A percentile compares a stretch with the other conserved stretches of the same genome.
phyloP scores from a whole-genome alignment of 35 echinoderm and acorn worm genomes.

The Hemicentrotus pulcherrimus region DNA sequence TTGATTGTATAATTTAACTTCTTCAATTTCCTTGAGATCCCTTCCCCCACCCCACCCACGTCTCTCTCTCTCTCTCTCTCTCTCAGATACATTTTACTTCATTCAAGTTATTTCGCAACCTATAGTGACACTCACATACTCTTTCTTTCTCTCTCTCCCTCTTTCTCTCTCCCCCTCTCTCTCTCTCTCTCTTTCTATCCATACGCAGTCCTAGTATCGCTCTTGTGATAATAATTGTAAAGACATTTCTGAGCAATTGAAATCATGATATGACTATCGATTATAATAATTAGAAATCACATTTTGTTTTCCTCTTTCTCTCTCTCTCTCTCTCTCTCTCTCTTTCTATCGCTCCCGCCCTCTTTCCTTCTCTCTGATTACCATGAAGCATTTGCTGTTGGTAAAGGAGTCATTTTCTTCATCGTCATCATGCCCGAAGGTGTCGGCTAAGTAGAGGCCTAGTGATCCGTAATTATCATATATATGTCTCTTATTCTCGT shows the following conservation, averaged over 20 bases:
- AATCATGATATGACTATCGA: not conserved
- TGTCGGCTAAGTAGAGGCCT: constrained; percentile 91
- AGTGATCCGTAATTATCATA: constrained; percentile 93
- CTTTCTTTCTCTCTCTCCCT: too few species aligned
- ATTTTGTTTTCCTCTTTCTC: too few species aligned
- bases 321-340: too few species aligned
- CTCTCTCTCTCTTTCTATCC: too few species aligned
- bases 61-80: too few species aligned
- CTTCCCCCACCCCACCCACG: not conserved
- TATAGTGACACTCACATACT: not conserved
- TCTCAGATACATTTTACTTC: not conserved
- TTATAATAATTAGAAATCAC: too few species aligned
- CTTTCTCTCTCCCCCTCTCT: too few species aligned
- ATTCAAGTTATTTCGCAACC: not conserved
- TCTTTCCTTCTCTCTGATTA: not conserved
- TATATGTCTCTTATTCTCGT: constrained; percentile 88
- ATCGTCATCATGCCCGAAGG: constrained; percentile 83
- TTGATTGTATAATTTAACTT: not conserved
- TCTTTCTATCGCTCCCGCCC: too few species aligned
- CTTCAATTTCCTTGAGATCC: too few species aligned
- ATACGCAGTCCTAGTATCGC: too few species aligned
- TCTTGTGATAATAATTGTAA: too few species aligned
- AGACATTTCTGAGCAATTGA: too few species aligned
- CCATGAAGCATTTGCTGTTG: constrained; percentile 92
- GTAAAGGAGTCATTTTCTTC: constrained; percentile 86